Evolutionary conservation across 2,113 vertebrate genomes (phyloP).

Genomic region (Dissostichus mawsoni): DNA sequence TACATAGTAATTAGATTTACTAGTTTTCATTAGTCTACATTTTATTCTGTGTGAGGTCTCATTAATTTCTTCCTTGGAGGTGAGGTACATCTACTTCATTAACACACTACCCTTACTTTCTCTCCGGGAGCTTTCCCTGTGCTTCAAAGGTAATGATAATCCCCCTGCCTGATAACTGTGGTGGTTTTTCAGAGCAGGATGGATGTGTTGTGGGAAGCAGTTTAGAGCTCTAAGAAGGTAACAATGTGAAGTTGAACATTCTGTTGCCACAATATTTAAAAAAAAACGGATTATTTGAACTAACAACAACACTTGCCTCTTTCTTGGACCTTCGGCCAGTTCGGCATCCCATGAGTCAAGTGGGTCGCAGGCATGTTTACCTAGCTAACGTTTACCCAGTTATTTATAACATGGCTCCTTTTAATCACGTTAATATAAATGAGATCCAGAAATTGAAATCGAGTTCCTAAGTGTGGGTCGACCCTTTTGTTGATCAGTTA

Average conservation of each 20-base stretch:
- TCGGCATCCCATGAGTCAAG: too few relatives aligned
- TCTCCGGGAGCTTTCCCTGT: slow-evolving; percentile 58
- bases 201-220: slow-evolving; percentile 50
- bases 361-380: too few relatives aligned
- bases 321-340: too few relatives aligned
- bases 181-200: slow-evolving; percentile 47
- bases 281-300: too few relatives aligned
- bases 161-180: slow-evolving; percentile 35
- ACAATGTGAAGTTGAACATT: background rate
- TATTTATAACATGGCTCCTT: too few relatives aligned
- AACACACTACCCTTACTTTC: slow-evolving; percentile 39
- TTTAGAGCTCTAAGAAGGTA: background rate
- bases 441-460: too few relatives aligned
- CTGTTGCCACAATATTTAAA: too few relatives aligned
- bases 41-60: slow-evolving; percentile 69
- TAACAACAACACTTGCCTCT: too few relatives aligned
- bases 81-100: slow-evolving; percentile 47
- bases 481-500: too few relatives aligned
- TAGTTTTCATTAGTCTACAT: slow-evolving; percentile 35
- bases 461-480: too few relatives aligned
- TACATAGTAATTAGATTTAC: slow-evolving; percentile 16
- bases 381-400: too few relatives aligned
- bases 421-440: too few relatives aligned
- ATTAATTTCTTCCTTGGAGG: slow-evolving; percentile 48
- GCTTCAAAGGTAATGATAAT: slow-evolving; percentile 41